A percentile compares a stretch with the other conserved stretches of the same genome.
phyloP scores from a whole-genome alignment of 1,140 invertebrate species.

The Heterodera schachtii region DNA sequence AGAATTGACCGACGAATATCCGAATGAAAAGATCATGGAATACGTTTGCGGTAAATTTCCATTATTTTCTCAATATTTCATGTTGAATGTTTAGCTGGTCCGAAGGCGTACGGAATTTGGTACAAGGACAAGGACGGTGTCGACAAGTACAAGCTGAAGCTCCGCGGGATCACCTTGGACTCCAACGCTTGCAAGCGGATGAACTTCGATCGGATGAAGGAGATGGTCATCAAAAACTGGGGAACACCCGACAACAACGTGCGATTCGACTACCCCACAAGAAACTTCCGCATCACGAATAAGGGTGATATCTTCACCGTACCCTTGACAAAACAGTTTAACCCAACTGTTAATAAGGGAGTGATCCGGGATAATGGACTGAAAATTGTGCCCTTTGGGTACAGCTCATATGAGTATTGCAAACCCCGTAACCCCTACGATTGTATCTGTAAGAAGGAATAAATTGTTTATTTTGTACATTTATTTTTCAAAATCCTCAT shows the following conservation, averaged over 20 bases:
- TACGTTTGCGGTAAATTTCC: neutral
- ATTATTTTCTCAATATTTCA: neutral
- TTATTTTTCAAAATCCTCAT: no score
- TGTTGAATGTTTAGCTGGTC: neutral
- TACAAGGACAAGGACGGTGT: neutral
- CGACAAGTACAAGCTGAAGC: neutral
- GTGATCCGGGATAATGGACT: neutral
- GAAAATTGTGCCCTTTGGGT: neutral
- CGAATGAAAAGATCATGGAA: neutral
- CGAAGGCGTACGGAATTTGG: neutral
- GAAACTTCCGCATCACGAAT: neutral
- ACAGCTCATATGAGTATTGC: no score
- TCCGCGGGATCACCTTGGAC: neutral
- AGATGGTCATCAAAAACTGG: neutral
- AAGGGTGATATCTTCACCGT: neutral
- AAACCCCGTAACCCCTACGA: no score
- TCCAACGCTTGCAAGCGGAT: neutral
- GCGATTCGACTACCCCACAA: neutral
- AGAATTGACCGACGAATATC: neutral
- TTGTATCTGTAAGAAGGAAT: no score
- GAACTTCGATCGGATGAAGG: neutral
- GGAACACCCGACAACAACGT: neutral
- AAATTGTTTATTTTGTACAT: no score
- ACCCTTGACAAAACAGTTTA: neutral
- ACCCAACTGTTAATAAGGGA: neutral